These are phyloP conservation scores for Nyctibius bracteatus DNA, from an alignment of 2,113 vertebrate genomes.

Conservation along the genomic window DNA sequence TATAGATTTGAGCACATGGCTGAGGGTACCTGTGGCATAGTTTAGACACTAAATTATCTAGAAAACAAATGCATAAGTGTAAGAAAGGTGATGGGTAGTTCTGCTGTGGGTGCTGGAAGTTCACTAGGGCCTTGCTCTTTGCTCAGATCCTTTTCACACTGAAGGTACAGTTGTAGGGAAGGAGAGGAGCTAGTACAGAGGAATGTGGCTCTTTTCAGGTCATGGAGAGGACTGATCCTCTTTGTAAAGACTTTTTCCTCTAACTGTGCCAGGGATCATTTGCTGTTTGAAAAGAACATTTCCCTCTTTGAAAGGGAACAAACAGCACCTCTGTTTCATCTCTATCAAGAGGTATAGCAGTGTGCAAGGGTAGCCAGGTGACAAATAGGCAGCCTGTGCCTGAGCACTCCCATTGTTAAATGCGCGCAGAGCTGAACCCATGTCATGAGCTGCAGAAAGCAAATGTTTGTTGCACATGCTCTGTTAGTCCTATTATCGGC, in stretches of 20 bases:
- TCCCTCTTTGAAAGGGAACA: background rate
- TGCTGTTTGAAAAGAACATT: background rate
- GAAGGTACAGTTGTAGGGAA: background rate
- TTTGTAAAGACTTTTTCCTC: background rate
- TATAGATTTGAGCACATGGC: background rate
- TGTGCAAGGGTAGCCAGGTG: constrained; percentile 19
- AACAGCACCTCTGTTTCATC: background rate
- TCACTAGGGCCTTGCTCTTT: background rate
- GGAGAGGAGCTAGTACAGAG: background rate
- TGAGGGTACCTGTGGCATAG: background rate
- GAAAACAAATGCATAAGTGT: background rate
- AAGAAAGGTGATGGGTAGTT: background rate
- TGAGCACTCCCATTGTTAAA: background rate
- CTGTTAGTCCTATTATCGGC: background rate
- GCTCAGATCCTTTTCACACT: background rate
- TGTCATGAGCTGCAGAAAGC: background rate
- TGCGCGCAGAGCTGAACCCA: accelerated
- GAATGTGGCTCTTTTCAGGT: background rate
- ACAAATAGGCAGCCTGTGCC: background rate
- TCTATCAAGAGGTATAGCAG: background rate
- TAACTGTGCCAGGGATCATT: background rate
- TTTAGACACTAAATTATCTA: background rate
- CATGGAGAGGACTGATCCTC: background rate
- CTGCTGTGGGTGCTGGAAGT: background rate
- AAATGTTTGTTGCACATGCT: background rate